phyloP scores from a whole-genome alignment of 2,888 invertebrate genomes.

The Aleiodes testaceus region DNA sequence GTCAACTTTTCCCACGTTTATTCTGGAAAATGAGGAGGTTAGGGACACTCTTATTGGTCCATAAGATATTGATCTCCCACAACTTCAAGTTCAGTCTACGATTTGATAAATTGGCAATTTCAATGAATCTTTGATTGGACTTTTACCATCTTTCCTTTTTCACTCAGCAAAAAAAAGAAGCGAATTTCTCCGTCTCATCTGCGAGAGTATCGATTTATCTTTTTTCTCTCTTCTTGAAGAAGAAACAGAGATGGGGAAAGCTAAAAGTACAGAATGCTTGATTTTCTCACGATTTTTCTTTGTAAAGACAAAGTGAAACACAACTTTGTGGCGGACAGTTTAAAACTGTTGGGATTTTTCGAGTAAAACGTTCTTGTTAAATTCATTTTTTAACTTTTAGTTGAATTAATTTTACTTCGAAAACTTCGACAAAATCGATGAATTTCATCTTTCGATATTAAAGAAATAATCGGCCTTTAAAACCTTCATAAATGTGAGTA shows the following conservation, averaged over 20 bases:
- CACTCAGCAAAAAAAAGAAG: neutral
- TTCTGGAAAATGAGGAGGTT: slow-evolving; percentile 47
- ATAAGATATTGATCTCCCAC: slow-evolving; percentile 55
- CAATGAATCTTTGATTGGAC: slow-evolving; percentile 37
- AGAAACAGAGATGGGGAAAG: slow-evolving; percentile 2
- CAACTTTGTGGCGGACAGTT: slow-evolving; percentile 38
- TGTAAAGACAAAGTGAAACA: slow-evolving; percentile 35
- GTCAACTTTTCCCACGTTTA: slow-evolving; percentile 35
- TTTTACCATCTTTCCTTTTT: neutral
- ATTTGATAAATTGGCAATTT: slow-evolving; percentile 23
- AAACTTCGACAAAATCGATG: no score
- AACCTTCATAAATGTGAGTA: no score
- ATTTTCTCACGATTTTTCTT: slow-evolving; percentile 31
- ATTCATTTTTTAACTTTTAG: slow-evolving; percentile 10
- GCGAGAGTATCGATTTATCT: slow-evolving; percentile 32
- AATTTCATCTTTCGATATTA: no score
- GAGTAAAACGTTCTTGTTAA: slow-evolving; percentile 7
- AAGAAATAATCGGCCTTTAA: no score
- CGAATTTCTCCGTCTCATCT: slow-evolving; percentile 27
- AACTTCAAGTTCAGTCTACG: slow-evolving; percentile 46
- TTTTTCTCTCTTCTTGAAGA: neutral
- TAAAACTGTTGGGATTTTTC: slow-evolving; percentile 30
- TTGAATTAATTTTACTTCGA: neutral
- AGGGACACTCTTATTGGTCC: slow-evolving; percentile 50
- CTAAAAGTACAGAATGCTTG: slow-evolving; percentile 7